Conservation (phyloP, 2,113 vertebrate genomes). For the Leiothrix lutea region DNA sequence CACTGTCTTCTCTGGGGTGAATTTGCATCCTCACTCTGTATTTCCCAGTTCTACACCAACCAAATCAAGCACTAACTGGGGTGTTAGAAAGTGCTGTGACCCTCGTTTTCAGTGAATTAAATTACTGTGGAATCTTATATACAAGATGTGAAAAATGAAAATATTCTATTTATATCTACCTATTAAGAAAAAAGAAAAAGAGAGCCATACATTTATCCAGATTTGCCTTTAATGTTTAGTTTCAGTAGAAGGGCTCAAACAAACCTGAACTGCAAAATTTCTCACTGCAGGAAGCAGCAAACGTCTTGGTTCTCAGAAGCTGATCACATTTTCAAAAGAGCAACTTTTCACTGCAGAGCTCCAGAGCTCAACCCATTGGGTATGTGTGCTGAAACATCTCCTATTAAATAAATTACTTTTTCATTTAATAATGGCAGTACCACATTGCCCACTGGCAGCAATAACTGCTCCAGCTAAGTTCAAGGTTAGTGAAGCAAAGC, state of each 20-base stretch:
- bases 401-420: background rate
- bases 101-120: background rate
- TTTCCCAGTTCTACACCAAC: background rate
- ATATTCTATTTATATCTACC: background rate
- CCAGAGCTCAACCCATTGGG: background rate
- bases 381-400: background rate
- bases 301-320: background rate
- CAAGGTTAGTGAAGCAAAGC: background rate
- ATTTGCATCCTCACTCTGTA: background rate
- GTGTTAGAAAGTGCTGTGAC: background rate
- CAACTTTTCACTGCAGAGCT: background rate
- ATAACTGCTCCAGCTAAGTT: background rate
- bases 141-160: background rate
- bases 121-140: background rate
- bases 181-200: background rate
- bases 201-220: background rate
- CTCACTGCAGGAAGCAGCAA: background rate
- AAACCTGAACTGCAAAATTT: background rate
- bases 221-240: background rate
- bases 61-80: background rate
- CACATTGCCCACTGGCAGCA: background rate
- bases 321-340: background rate
- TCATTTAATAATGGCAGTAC: background rate
- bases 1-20: background rate
- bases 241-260: background rate